A percentile compares a stretch with the other conserved stretches of the same genome.
Conservation (phyloP, 1,140 invertebrate species). For the Macrosteles quadrilineatus region DNA sequence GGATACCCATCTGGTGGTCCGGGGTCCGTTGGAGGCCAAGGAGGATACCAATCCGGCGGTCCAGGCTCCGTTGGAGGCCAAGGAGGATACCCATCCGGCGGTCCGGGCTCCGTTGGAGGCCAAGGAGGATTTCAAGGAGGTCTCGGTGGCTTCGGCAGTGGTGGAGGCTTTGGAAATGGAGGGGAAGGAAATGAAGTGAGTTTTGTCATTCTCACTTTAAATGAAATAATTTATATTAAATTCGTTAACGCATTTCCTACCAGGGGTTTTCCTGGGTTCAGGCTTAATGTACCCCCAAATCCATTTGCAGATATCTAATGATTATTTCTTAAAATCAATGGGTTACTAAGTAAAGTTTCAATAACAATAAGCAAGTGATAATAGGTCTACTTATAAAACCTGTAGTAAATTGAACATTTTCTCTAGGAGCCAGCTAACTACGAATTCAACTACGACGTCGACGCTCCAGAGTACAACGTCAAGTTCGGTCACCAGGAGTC, state of each 20-base stretch:
- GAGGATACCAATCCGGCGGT: background rate
- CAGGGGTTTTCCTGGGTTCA: too few relatives aligned
- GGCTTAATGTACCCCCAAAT: too few relatives aligned
- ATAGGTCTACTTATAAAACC: too few relatives aligned
- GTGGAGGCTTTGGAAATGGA: background rate
- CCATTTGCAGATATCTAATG: too few relatives aligned
- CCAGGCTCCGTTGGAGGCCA: background rate
- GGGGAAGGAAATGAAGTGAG: slow-evolving; percentile 8
- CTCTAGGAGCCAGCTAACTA: slow-evolving; percentile 79
- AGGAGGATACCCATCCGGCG: background rate
- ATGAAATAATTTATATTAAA: too few relatives aligned
- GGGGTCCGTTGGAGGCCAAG: background rate
- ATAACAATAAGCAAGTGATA: too few relatives aligned
- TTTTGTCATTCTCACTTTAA: background rate
- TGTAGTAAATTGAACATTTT: too few relatives aligned
- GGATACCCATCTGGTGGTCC: background rate
- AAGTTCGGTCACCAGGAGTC: slow-evolving; percentile 80
- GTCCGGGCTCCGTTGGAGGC: background rate
- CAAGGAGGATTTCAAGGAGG: background rate
- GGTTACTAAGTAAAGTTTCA: too few relatives aligned
- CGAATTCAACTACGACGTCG: slow-evolving; percentile 82
- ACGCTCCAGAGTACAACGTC: slow-evolving; percentile 71
- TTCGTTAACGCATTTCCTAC: too few relatives aligned
- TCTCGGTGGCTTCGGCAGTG: background rate
- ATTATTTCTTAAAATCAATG: too few relatives aligned